Conservation (phyloP, 2,888 invertebrate species). For the Chloroclysta siterata region DNA sequence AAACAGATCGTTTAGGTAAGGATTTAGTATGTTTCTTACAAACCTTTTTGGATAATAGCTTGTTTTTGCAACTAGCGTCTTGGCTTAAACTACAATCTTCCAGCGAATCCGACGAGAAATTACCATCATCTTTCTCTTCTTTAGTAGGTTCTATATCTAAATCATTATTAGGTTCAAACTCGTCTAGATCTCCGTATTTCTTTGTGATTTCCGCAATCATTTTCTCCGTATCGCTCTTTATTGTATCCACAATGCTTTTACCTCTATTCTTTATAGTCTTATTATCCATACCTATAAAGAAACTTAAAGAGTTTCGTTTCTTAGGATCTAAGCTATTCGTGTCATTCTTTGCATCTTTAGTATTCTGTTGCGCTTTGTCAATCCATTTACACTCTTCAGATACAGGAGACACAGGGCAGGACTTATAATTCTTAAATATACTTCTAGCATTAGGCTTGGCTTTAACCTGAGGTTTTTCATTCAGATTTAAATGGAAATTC, state of each 20-base stretch:
- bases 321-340: constrained; percentile 76
- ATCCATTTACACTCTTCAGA: constrained; percentile 91
- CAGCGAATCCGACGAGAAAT: constrained; percentile 91
- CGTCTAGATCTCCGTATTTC: constrained; percentile 87
- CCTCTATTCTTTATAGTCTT: constrained; percentile 75
- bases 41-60: constrained; percentile 80
- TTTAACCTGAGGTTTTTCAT: constrained; percentile 68
- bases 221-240: constrained; percentile 86
- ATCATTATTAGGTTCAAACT: constrained; percentile 69
- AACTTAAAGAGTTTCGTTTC: constrained; percentile 87
- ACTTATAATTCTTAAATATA: constrained; percentile 88
- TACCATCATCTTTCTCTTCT: constrained; percentile 86
- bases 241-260: constrained; percentile 85
- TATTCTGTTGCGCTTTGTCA: constrained; percentile 69
- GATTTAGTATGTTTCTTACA: constrained; percentile 83
- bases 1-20: constrained; percentile 87
- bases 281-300: constrained; percentile 86
- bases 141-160: constrained; percentile 74
- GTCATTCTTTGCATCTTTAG: constrained; percentile 47
- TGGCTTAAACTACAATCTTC: constrained; percentile 88
- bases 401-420: constrained; percentile 92
- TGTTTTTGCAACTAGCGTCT: constrained; percentile 80
- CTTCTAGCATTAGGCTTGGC: constrained; percentile 76
- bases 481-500: constrained; percentile 74
- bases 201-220: constrained; percentile 88